These are phyloP conservation scores for Campoplex nolae DNA, from an alignment of 2,888 invertebrate genomes.

Conservation along the genomic window DNA sequence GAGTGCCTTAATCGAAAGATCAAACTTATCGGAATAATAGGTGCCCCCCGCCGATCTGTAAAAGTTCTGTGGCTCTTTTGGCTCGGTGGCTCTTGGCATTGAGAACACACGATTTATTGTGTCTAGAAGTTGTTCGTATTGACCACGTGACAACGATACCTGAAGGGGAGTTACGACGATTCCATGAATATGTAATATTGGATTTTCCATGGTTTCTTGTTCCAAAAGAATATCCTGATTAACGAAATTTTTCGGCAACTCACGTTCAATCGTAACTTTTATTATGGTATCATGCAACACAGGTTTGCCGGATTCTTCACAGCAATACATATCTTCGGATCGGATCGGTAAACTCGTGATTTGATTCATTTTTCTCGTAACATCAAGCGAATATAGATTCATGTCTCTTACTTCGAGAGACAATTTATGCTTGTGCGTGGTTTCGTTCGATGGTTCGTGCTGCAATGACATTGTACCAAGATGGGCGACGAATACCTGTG, in stretches of 20 bases:
- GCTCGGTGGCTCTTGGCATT: conserved; percentile 79
- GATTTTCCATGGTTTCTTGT: conserved; percentile 70
- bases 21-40: conserved; percentile 78
- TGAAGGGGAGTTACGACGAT: conserved; percentile 93
- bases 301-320: conserved; percentile 91
- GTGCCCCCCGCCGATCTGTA: conserved; percentile 73
- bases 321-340: conserved; percentile 91
- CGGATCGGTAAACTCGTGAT: conserved; percentile 84
- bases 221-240: conserved; percentile 69
- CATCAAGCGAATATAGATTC: conserved; percentile 93
- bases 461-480: conserved; percentile 93
- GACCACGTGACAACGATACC: conserved; percentile 93
- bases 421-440: conserved; percentile 78
- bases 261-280: conserved; percentile 88
- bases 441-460: conserved; percentile 79
- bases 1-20: conserved; percentile 85
- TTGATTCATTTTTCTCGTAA: conserved; percentile 81
- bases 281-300: conserved; percentile 96
- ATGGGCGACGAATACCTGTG: conserved; percentile 95
- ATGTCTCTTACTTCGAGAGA: conserved; percentile 92
- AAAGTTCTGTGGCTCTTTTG: conserved; percentile 78
- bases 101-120: conserved; percentile 85
- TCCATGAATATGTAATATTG: conserved; percentile 86
- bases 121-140: conserved; percentile 95
- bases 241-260: conserved; percentile 74